phyloP scores from a whole-genome alignment of 1,140 invertebrate genomes.

The Macrobrachium nipponense region DNA sequence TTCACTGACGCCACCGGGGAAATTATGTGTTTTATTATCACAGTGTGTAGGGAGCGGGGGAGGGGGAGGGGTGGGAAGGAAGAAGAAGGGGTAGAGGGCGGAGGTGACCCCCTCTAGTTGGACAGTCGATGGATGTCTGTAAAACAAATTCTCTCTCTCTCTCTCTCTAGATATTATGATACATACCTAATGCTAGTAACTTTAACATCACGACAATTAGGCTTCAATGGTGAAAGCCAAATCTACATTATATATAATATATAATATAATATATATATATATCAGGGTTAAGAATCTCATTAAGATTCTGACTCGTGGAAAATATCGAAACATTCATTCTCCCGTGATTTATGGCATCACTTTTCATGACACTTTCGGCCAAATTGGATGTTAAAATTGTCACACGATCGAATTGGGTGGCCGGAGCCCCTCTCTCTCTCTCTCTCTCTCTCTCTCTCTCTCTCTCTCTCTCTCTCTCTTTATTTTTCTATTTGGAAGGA shows the following conservation, averaged over 20 bases:
- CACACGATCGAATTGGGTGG: too few species aligned
- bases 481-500: background rate
- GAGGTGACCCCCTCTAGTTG: background rate
- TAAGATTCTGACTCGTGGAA: too few species aligned
- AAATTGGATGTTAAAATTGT: too few species aligned
- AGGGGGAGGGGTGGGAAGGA: background rate
- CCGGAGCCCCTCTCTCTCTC: background rate
- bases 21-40: conserved; percentile 32
- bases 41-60: background rate
- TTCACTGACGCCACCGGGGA: conserved; percentile 31
- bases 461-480: background rate
- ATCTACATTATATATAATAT: too few species aligned
- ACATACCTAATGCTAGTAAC: background rate
- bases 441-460: background rate
- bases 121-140: background rate
- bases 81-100: background rate
- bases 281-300: too few species aligned
- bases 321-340: too few species aligned
- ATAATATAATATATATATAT: too few species aligned
- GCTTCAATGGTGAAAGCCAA: background rate
- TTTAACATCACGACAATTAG: background rate
- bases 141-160: conserved; percentile 18
- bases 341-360: too few species aligned
- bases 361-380: too few species aligned
- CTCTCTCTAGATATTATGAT: conserved; percentile 9